phyloP scores from a whole-genome alignment of 2,797 vertebrate species.

The Psittacula derbiana region DNA sequence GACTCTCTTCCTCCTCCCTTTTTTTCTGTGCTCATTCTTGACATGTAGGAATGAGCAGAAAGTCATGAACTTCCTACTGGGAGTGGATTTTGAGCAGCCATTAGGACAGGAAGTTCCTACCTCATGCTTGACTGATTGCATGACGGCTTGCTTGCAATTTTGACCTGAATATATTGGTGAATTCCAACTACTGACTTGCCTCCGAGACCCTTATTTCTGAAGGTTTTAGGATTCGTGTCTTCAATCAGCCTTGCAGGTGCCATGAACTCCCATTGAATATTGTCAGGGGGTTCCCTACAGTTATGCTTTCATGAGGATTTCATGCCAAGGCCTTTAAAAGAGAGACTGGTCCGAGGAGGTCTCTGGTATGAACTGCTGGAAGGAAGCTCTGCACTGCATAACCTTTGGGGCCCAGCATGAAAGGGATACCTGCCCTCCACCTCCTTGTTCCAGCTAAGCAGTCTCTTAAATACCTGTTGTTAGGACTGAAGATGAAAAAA shows the following conservation, averaged over 20 bases:
- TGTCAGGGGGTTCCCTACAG: background rate
- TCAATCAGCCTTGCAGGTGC: background rate
- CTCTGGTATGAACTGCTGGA: background rate
- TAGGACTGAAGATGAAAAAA: constrained; percentile 95
- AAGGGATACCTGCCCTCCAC: background rate
- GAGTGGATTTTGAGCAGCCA: background rate
- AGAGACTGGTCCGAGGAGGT: background rate
- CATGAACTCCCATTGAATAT: background rate
- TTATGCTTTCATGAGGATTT: background rate
- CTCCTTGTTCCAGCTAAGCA: background rate
- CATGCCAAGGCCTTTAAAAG: background rate
- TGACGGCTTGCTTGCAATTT: background rate
- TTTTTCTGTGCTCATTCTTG: background rate
- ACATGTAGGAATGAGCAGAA: background rate
- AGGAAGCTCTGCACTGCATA: background rate
- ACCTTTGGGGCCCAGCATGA: fast-evolving
- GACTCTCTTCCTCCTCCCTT: background rate
- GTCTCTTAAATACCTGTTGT: constrained; percentile 86
- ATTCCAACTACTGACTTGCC: background rate
- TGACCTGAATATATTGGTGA: background rate
- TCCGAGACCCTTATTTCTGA: background rate
- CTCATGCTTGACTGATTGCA: background rate
- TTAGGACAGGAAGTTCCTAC: background rate
- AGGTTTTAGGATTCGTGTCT: background rate
- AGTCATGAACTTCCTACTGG: background rate